A percentile compares a stretch with the other conserved stretches of the same genome.
phyloP scores from a whole-genome alignment of 2,113 vertebrate genomes.

The Gorsachius goisagi region DNA sequence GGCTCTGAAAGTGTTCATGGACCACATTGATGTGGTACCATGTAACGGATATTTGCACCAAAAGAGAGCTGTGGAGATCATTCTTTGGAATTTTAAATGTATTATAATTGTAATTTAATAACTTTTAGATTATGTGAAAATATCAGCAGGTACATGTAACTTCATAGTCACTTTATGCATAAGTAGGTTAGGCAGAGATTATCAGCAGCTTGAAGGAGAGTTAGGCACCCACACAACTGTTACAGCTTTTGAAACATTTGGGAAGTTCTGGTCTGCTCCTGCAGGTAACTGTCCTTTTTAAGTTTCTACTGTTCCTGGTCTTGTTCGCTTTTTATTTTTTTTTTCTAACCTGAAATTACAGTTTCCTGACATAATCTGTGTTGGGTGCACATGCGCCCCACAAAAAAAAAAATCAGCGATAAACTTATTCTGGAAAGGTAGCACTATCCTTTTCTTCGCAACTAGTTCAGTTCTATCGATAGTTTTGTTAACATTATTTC shows the following conservation, averaged over 20 bases:
- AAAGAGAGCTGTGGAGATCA: not conserved
- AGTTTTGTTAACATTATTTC: not conserved
- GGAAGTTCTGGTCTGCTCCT: not conserved
- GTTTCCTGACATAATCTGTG: not conserved
- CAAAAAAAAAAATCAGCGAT: no score
- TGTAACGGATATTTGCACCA: not conserved
- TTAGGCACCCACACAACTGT: not conserved
- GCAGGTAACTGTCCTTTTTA: not conserved
- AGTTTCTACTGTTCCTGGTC: not conserved
- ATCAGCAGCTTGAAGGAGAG: not conserved
- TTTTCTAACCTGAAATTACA: not conserved
- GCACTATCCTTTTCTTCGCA: not conserved
- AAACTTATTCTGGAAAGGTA: not conserved
- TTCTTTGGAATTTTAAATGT: not conserved
- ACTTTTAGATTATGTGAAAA: not conserved
- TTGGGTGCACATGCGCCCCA: not conserved
- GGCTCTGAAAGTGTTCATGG: not conserved
- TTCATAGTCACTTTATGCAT: not conserved
- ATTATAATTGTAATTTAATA: not conserved
- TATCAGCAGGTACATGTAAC: not conserved
- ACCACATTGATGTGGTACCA: not conserved
- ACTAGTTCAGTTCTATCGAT: not conserved
- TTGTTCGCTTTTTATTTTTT: not conserved
- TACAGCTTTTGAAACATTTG: not conserved
- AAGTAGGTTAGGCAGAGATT: no score